Evolutionary conservation across 1,140 invertebrate species (phyloP).

Genomic region (Portunus trituberculatus): DNA sequence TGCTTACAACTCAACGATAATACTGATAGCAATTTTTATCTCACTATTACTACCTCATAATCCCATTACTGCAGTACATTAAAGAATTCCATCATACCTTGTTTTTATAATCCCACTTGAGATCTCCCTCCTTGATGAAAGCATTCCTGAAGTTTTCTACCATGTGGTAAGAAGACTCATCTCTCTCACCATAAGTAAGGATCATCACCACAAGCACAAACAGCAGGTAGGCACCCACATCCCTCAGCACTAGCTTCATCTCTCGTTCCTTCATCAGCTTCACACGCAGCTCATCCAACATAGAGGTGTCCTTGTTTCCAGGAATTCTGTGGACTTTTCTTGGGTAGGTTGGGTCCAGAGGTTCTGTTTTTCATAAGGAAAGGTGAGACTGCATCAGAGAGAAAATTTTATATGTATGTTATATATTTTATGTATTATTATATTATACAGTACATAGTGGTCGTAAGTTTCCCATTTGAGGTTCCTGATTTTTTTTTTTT

Average conservation of each 20-base stretch:
- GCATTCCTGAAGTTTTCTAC: conserved; percentile 81
- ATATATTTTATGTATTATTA: too few species aligned
- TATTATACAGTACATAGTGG: too few species aligned
- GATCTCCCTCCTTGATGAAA: conserved; percentile 80
- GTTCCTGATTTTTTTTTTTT: too few species aligned
- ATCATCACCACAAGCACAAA: conserved; percentile 82
- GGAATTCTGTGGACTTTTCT: conserved; percentile 54
- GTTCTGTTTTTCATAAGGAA: neutral
- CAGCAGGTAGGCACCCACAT: conserved; percentile 77
- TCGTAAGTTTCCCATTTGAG: too few species aligned
- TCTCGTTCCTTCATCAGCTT: conserved; percentile 71
- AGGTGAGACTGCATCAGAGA: too few species aligned
- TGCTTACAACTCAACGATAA: too few species aligned
- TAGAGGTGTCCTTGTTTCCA: neutral
- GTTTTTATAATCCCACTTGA: conserved; percentile 36
- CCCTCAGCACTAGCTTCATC: conserved; percentile 68
- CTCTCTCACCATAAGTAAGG: conserved; percentile 81
- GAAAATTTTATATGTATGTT: too few species aligned
- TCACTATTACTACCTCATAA: too few species aligned
- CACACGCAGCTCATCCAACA: neutral
- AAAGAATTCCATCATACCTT: neutral
- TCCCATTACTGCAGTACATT: neutral
- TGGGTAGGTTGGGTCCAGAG: conserved; percentile 48
- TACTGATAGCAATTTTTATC: too few species aligned
- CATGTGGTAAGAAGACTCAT: conserved; percentile 80